Percentiles rank a stretch among this genome's conserved stretches.
These are phyloP conservation scores for Saccopteryx bilineata DNA, from an alignment of 2,113 vertebrate species.

Conservation along the genomic window DNA sequence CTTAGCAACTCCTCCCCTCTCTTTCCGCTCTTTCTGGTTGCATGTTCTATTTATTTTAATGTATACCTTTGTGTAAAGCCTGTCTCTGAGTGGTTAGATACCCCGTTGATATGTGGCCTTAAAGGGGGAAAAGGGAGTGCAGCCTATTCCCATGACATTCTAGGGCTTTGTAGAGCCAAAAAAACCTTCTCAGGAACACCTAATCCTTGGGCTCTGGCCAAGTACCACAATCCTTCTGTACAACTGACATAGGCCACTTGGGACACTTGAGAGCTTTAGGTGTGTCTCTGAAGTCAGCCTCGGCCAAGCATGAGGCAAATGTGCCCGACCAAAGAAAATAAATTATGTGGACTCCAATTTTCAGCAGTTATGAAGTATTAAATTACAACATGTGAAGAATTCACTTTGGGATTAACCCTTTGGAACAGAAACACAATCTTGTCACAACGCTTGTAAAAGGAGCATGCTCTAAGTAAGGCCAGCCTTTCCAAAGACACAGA, in stretches of 20 bases:
- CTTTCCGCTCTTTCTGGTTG: conserved; percentile 86
- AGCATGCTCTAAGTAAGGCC: background rate
- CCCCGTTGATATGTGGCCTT: conserved; percentile 90
- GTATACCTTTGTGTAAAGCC: conserved; percentile 90
- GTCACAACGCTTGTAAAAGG: conserved; percentile 42
- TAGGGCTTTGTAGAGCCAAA: conserved; percentile 89
- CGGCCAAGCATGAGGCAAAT: conserved; percentile 93
- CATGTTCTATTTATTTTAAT: conserved; percentile 93
- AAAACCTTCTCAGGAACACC: conserved; percentile 94
- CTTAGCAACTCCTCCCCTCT: conserved; percentile 84
- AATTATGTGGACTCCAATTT: conserved; percentile 92
- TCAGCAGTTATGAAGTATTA: conserved; percentile 93
- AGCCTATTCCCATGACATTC: conserved; percentile 92
- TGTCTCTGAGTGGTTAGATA: conserved; percentile 89
- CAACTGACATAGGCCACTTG: conserved; percentile 91
- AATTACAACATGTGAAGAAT: conserved; percentile 88
- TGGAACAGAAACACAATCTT: conserved; percentile 29
- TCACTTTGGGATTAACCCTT: conserved; percentile 89
- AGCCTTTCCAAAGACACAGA: background rate
- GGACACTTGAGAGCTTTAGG: conserved; percentile 94
- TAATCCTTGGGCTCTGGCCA: conserved; percentile 95
- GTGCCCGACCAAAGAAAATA: conserved; percentile 94
- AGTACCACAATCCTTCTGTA: conserved; percentile 91
- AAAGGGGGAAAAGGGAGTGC: conserved; percentile 85
- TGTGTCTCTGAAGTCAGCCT: conserved; percentile 94